Percentiles rank a stretch among this genome's conserved stretches.
phyloP scores from a whole-genome alignment of 2,888 invertebrate species.

The Hypolimnas misippus region DNA sequence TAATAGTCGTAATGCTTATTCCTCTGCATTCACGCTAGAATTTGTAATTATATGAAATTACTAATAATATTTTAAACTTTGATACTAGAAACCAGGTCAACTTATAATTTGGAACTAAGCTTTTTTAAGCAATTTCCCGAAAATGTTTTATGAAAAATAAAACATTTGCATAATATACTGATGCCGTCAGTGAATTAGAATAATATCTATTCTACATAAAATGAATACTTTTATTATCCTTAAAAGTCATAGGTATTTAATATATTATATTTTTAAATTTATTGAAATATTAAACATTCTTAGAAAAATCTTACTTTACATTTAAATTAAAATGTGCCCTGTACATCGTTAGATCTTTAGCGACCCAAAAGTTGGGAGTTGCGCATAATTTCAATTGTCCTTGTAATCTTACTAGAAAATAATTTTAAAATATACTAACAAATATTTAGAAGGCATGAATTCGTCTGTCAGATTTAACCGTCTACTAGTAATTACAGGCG shows the following conservation, averaged over 20 bases:
- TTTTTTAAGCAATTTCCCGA: constrained; percentile 23
- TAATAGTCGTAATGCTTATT: neutral
- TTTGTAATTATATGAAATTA: no score
- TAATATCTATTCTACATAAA: constrained; percentile 26
- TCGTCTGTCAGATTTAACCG: no score
- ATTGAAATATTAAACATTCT: neutral
- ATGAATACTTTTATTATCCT: constrained; percentile 5
- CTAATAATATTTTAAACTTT: no score
- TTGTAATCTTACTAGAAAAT: constrained; percentile 49
- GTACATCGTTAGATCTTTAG: constrained; percentile 78
- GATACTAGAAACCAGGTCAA: no score
- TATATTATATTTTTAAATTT: neutral
- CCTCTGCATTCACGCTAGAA: constrained; percentile 17
- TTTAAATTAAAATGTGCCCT: constrained; percentile 60
- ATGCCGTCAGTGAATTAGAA: constrained; percentile 35
- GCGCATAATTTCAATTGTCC: constrained; percentile 72
- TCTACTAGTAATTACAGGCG: no score
- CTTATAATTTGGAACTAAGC: neutral
- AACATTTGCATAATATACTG: constrained; percentile 7
- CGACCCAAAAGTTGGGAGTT: constrained; percentile 78
- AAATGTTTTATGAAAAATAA: neutral
- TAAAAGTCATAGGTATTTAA: neutral
- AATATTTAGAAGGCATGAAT: no score
- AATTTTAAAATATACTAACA: neutral
- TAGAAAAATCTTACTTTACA: constrained; percentile 1